These are phyloP conservation scores for Micronisus gabar DNA, from an alignment of 2,113 vertebrate species.

Conservation along the genomic window DNA sequence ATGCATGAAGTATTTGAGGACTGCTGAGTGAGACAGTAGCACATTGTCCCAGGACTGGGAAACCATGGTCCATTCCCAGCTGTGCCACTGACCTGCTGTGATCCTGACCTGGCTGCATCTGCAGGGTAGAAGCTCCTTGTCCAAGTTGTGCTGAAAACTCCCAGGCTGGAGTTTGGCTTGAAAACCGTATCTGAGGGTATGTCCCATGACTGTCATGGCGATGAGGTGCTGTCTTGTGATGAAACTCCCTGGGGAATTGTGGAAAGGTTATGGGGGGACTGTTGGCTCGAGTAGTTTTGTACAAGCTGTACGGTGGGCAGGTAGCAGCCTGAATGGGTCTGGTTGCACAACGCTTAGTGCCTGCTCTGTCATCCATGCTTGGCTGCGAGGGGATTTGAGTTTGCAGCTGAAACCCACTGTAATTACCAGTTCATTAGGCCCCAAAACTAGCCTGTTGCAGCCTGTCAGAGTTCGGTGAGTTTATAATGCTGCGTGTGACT, in stretches of 20 bases:
- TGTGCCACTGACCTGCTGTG: neutral
- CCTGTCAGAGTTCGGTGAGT: neutral
- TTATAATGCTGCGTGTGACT: neutral
- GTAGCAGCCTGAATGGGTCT: neutral
- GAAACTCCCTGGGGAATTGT: neutral
- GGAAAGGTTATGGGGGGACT: neutral
- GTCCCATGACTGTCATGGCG: accelerated
- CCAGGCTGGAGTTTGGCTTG: neutral
- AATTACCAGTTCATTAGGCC: neutral
- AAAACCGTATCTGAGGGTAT: accelerated
- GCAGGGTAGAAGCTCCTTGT: neutral
- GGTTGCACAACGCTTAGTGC: accelerated
- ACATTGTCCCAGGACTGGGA: neutral
- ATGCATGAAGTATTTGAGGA: neutral
- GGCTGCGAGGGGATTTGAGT: neutral
- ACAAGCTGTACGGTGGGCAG: neutral
- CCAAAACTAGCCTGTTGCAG: neutral
- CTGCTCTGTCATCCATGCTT: neutral
- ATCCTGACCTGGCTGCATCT: neutral
- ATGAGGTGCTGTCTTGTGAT: neutral
- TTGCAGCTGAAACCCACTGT: neutral
- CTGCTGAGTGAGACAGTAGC: neutral
- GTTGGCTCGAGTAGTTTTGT: neutral
- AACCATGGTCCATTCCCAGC: neutral
- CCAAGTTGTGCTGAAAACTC: neutral